Percentiles rank a stretch among this genome's conserved stretches.
Evolutionary conservation across 2,888 invertebrate genomes (phyloP).

Genomic region (Neoascia interrupta): DNA sequence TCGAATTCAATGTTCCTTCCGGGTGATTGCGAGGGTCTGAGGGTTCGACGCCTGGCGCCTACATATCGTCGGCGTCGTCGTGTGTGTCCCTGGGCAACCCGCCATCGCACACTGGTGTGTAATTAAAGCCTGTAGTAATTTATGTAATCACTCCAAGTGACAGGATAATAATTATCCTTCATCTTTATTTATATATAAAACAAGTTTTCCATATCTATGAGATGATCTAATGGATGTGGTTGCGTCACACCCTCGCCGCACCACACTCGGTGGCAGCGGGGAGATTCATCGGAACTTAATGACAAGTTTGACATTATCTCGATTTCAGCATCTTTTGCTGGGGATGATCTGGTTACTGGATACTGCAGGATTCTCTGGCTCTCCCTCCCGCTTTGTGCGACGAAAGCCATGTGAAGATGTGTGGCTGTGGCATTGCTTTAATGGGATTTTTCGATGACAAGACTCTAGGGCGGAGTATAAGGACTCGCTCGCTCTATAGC

Average conservation of each 20-base stretch:
- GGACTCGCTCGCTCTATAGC: too few species aligned
- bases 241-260: constrained; percentile 1
- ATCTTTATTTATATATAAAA: constrained; percentile 64
- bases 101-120: constrained; percentile 7
- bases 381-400: neutral
- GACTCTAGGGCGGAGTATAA: too few species aligned
- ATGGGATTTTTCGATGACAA: constrained; percentile 21
- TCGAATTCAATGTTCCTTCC: too few species aligned
- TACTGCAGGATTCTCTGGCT: too few species aligned
- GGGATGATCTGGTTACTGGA: constrained; percentile 41
- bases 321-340: constrained; percentile 39
- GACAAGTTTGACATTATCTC: constrained; percentile 67
- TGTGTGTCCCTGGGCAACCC: too few species aligned
- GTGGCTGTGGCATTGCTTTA: neutral
- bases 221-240: constrained; percentile 62
- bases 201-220: constrained; percentile 62
- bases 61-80: neutral
- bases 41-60: constrained; percentile 14
- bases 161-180: constrained; percentile 67
- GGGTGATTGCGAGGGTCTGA: too few species aligned
- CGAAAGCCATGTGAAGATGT: too few species aligned
- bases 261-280: too few species aligned
- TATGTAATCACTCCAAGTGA: constrained; percentile 66
- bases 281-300: constrained; percentile 60
- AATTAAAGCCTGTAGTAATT: constrained; percentile 52